A percentile compares a stretch with the other conserved stretches of the same genome.
Conservation (phyloP, 2,797 vertebrate genomes). For the Sebastes melanostomus region DNA sequence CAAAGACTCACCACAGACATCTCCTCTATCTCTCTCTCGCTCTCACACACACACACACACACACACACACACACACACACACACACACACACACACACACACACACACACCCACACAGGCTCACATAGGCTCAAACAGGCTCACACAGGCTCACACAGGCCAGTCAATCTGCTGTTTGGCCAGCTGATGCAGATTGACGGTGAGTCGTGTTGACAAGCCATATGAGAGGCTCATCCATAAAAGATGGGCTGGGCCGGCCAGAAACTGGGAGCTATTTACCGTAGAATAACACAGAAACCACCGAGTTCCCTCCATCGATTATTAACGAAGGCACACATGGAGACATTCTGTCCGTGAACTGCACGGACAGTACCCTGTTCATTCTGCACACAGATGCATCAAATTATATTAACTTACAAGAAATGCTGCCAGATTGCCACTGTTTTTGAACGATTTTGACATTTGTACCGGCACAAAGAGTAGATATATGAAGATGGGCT, state of each 20-base stretch:
- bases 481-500: not conserved
- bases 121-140: not conserved
- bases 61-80: not conserved
- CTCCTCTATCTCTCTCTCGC: not conserved
- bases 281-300: constrained; percentile 49
- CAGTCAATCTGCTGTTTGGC: constrained; percentile 49
- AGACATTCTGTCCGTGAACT: constrained; percentile 13
- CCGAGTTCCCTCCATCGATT: constrained; percentile 50
- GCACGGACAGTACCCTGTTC: not conserved
- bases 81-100: too few species aligned
- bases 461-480: not conserved
- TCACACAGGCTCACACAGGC: not conserved
- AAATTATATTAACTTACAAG: not conserved
- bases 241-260: constrained; percentile 52
- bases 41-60: not conserved
- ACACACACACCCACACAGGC: too few species aligned
- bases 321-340: constrained; percentile 50
- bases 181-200: constrained; percentile 56
- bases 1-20: constrained; percentile 2
- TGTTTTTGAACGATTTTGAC: not conserved
- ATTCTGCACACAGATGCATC: not conserved
- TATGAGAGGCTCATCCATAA: constrained; percentile 72
- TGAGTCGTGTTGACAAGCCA: constrained; percentile 45
- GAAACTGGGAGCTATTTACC: constrained; percentile 48
- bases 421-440: not conserved